Evolutionary conservation across 2,797 vertebrate genomes (phyloP), one percentile per base, ranked within the genome.

Genomic region (Xenopus petersii): DNA sequence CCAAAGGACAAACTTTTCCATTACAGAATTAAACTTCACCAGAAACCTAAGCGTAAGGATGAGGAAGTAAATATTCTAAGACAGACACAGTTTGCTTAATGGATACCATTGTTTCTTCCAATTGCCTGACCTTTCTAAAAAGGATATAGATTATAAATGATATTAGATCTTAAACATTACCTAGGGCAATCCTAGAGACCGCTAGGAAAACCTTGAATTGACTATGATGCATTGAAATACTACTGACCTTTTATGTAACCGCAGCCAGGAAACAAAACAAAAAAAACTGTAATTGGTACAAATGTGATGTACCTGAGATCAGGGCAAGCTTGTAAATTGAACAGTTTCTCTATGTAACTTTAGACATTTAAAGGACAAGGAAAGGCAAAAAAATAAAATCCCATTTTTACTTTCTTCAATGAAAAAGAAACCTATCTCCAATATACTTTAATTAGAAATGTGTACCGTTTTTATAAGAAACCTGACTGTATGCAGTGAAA

Each of bases 1-100:
- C 84, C 84, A 84, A 82, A 83, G 86, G 88, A 84, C 82, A 87
- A 77, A 83, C 81, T 85, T 86, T 85, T 81, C 80, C 71, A 80
- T 12, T 70, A 86, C 64, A 81, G 71, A 78, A 83, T 77, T 81
- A 74, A 80, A 81, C 83, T 81, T 79, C 75, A 75, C 58, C 24
- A 42, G 55, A 71, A 80, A 72, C 15, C 33, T 58, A 81, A 66
- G 58, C 70, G 13, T 60, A 51, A 26, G 33, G n/a, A 61, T 30
- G 54, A 47, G 63, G 75, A 67, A 64, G 36, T 58, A 71, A 78
- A 78, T 69, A 71, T 73, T 56, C 60, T 70, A 15, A 49, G 66
- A 70, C 42, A 66, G 51, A 17, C 42, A 49, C 67, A 11, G 16
- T 73, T 69, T 60, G 61, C 67, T 51, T 65, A 73, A 73, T 69